Base-by-base conservation (phyloP, 2,888 invertebrate species). In the Drosophila niveifrons region DNA sequence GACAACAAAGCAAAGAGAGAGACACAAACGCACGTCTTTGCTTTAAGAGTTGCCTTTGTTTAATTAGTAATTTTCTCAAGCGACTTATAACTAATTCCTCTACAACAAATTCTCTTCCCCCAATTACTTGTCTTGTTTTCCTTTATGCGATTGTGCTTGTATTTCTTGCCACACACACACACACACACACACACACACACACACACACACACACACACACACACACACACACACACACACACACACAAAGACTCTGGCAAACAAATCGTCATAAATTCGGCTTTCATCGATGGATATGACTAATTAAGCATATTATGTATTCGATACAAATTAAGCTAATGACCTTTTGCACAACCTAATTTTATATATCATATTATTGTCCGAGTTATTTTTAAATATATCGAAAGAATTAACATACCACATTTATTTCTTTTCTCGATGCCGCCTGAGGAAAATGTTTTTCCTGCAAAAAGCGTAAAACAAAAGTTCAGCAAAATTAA, bases 21-120 rank as follows among this genome's bases (percentile, higher is more conserved):
- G 39, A 39, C n/a, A 23, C 23, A 9, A n/a, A 36, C 36, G 65
- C 59, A 75, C 71, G 44, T 75, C 41, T 46, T 10, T 23, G 52
- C 23, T 18, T 56, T 31, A 23, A 43, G 41, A 43, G 41, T 58
- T 44, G 10, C n/a, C 15, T 18, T 57, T 36, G 64, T 64, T 64
- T 57, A 64, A 64, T 64, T 57, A 57, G 57, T 48, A 23, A 57
- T 50, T 64, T 64, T 41, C 57, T 50, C 15, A 8, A 23, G 48
- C 63, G 41, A 56, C 36, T 56, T 63, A 47, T 39, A 55, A 17
- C 61, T 62, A 46, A 56, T 56, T 41, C 57, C 18, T 18, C 39
- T 31, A 31, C 41, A 56, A 48, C 46, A 56, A 47, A 56, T 13
- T 31, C 23, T 1, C 18, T 4, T 6, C 6, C 6, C 17, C 36